Evolutionary conservation across 1,140 invertebrate genomes (phyloP).

Genomic region (Drosophila prosaltans): DNA sequence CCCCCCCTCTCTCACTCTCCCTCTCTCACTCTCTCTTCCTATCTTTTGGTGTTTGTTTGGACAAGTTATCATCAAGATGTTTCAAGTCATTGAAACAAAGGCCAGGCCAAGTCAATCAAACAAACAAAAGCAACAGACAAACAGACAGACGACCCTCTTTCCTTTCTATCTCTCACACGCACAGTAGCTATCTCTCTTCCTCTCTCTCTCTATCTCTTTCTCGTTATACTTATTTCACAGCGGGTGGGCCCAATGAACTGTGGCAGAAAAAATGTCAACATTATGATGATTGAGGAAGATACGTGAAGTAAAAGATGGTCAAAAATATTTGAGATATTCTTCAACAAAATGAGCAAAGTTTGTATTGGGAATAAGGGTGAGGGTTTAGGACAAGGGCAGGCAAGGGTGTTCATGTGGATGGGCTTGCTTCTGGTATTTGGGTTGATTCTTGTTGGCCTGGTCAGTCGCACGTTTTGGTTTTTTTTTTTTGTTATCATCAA

Average conservation of each 20-base stretch:
- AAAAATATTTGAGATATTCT: conserved; percentile 42
- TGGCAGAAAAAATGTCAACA: conserved; percentile 70
- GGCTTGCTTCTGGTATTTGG: neutral
- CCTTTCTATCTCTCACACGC: neutral
- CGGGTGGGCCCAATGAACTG: conserved; percentile 62
- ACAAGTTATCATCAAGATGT: conserved; percentile 79
- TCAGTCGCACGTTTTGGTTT: conserved; percentile 22
- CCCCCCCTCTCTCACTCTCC: neutral
- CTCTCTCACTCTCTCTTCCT: conserved; percentile 8
- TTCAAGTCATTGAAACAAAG: conserved; percentile 78
- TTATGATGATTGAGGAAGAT: conserved; percentile 66
- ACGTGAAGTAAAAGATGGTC: conserved; percentile 29
- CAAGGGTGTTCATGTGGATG: neutral
- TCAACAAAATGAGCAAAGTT: conserved; percentile 40
- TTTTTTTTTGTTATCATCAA: conserved; percentile 57
- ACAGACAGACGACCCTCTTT: neutral
- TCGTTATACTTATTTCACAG: neutral
- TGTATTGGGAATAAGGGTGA: neutral
- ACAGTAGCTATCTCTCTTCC: conserved; percentile 34
- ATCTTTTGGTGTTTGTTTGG: conserved; percentile 40
- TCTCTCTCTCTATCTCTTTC: conserved; percentile 5
- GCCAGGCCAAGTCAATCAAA: conserved; percentile 73
- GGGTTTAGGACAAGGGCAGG: neutral
- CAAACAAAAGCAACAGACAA: conserved; percentile 68
- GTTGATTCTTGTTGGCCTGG: conserved; percentile 12